Conservation (phyloP, 2,888 invertebrate species). For the Rutpela maculata region DNA sequence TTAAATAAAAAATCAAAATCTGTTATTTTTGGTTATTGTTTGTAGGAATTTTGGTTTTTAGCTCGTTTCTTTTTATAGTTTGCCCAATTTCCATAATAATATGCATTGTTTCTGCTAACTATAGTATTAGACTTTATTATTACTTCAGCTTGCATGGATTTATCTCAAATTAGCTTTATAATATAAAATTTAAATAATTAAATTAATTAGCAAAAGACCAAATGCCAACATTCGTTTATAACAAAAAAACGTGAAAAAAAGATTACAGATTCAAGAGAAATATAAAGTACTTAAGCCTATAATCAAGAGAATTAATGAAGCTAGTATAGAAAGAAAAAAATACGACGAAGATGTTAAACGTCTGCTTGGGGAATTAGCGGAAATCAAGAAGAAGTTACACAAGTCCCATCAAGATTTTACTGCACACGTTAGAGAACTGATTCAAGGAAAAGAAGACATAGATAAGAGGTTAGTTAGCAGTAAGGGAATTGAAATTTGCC, state of each 20-base stretch:
- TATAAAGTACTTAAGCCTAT: conserved; percentile 70
- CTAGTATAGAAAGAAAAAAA: conserved; percentile 67
- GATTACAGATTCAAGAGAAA: conserved; percentile 73
- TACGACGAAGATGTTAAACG: conserved; percentile 68
- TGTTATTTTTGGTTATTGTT: too few species aligned
- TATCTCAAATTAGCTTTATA: conserved; percentile 3
- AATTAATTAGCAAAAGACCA: conserved; percentile 27
- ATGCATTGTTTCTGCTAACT: too few species aligned
- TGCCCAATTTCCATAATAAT: too few species aligned
- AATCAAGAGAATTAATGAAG: conserved; percentile 68
- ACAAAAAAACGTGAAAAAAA: conserved; percentile 56
- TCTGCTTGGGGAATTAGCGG: conserved; percentile 66
- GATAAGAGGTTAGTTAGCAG: conserved; percentile 68
- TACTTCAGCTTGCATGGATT: conserved; percentile 15
- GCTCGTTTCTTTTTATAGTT: too few species aligned
- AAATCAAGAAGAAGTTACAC: conserved; percentile 65
- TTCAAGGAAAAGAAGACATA: conserved; percentile 66
- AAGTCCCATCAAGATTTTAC: conserved; percentile 66
- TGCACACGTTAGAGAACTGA: conserved; percentile 65
- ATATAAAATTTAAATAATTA: conserved; percentile 13
- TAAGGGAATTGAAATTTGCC: background rate
- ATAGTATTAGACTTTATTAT: conserved; percentile 3
- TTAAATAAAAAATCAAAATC: too few species aligned
- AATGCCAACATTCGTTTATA: background rate
- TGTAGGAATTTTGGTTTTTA: too few species aligned